Evolutionary conservation across 2,113 vertebrate species (phyloP), one percentile per base, ranked within the genome.

Genomic region (Gnathochromis pfefferi): DNA sequence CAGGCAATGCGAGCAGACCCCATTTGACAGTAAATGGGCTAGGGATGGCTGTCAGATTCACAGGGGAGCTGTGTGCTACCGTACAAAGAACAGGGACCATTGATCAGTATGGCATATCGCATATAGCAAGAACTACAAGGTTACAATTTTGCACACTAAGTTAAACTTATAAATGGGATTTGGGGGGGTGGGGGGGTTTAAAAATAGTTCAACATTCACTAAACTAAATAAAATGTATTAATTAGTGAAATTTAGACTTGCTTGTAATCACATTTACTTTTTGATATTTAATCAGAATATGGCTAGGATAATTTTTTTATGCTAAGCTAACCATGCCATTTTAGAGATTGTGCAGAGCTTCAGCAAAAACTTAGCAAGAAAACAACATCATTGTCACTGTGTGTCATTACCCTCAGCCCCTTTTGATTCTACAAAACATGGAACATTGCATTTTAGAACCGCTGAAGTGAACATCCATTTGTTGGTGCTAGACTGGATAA

Each of bases 11-110:
- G 88, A 92, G 88, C 81, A 58, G 87, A 93, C 93, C 96, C 91
- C 90, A 91, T 94, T 94, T 95, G 94, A 95, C 94, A 93, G 93
- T 90, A 94, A 95, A 94, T 95, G 94, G 91, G 94, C 88, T 94
- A 4, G 93, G 91, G 89, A 94, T 91, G 86, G 89, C 86, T 95
- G 92, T 94, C 93, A 91, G 95, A 90, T 86, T 90, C 94, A 90
- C 91, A 51, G 89, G 91, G 94, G 92, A 94, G 85, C 91, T 85
- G 40, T 63, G 88, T 73, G 89, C 90, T 92, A 89, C 89, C 92
- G 89, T 92, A 92, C 91, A 83, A 92, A 93, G 94, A 93, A 83
- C 87, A 40, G 83, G 68, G 86, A 19, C 60, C 54, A 95, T 94
- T 96, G 94, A 96, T 95, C 93, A 93, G 85, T 40, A 85, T 87